Evolutionary conservation across 1,140 invertebrate species (phyloP).

Genomic region (Cydia pomonella): DNA sequence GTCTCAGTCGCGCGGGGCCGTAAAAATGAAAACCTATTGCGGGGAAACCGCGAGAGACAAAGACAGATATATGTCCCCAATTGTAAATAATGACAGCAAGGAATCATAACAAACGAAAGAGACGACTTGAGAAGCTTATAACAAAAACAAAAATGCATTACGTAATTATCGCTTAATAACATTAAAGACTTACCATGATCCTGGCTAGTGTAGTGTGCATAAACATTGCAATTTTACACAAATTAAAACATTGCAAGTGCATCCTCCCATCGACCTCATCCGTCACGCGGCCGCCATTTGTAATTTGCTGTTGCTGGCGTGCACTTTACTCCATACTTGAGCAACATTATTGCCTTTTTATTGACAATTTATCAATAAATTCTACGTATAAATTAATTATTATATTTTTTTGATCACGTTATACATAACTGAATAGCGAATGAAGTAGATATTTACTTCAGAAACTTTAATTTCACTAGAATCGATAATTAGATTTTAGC

Average conservation of each 20-base stretch:
- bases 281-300: slow-evolving; percentile 63
- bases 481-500: slow-evolving; percentile 10
- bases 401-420: slow-evolving; percentile 44
- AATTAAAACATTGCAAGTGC: slow-evolving; percentile 58
- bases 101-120: slow-evolving; percentile 73
- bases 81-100: slow-evolving; percentile 71
- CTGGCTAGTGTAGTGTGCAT: slow-evolving; percentile 38
- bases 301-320: slow-evolving; percentile 24
- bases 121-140: slow-evolving; percentile 51
- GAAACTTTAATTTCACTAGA: neutral
- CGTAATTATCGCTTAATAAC: slow-evolving; percentile 46
- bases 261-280: slow-evolving; percentile 60
- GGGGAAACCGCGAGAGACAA: slow-evolving; percentile 67
- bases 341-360: neutral
- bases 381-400: neutral
- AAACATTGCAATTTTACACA: slow-evolving; percentile 47
- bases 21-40: slow-evolving; percentile 73
- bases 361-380: neutral
- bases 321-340: slow-evolving; percentile 23
- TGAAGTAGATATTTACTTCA: neutral
- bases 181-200: slow-evolving; percentile 50
- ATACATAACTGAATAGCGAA: neutral
- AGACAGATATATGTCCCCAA: slow-evolving; percentile 65
- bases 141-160: slow-evolving; percentile 62
- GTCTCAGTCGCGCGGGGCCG: slow-evolving; percentile 62